These are phyloP conservation scores for Tridacna crocea DNA, from an alignment of 2,888 invertebrate genomes.

Conservation along the genomic window DNA sequence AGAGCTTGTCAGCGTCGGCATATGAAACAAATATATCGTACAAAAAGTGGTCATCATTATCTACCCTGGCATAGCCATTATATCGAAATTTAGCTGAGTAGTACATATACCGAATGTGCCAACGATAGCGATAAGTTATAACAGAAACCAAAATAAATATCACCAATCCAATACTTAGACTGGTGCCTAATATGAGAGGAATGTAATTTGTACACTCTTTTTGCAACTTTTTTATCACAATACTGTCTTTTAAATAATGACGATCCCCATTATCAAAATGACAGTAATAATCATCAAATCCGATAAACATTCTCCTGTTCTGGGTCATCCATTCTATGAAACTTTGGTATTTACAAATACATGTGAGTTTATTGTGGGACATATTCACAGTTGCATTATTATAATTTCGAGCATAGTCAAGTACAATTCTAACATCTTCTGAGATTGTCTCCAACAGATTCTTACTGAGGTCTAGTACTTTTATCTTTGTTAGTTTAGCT, in stretches of 20 bases:
- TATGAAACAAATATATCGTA: slow-evolving; percentile 51
- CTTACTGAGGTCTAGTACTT: not conserved
- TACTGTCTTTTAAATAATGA: not conserved
- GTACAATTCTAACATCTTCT: not conserved
- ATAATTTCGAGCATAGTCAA: not conserved
- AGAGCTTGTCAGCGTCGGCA: slow-evolving; percentile 37
- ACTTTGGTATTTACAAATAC: slow-evolving; percentile 3
- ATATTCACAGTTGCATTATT: not conserved
- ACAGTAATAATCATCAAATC: not conserved
- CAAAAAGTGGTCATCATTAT: slow-evolving; percentile 28
- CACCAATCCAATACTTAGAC: not conserved
- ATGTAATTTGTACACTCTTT: slow-evolving; percentile 11
- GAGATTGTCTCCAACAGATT: not conserved
- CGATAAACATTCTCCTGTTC: not conserved
- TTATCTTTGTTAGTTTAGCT: not conserved
- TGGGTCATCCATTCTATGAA: slow-evolving; percentile 2
- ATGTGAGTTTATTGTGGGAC: not conserved
- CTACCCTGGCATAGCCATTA: slow-evolving; percentile 19
- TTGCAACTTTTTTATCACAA: not conserved
- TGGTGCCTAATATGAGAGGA: not conserved
- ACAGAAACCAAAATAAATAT: not conserved
- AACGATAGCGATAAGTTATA: slow-evolving; percentile 43
- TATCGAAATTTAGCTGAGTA: slow-evolving; percentile 44
- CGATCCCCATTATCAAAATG: slow-evolving; percentile 2
- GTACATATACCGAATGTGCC: slow-evolving; percentile 52